Base-by-base conservation (phyloP, 2,113 vertebrate species). In the Ginglymostoma cirratum region DNA sequence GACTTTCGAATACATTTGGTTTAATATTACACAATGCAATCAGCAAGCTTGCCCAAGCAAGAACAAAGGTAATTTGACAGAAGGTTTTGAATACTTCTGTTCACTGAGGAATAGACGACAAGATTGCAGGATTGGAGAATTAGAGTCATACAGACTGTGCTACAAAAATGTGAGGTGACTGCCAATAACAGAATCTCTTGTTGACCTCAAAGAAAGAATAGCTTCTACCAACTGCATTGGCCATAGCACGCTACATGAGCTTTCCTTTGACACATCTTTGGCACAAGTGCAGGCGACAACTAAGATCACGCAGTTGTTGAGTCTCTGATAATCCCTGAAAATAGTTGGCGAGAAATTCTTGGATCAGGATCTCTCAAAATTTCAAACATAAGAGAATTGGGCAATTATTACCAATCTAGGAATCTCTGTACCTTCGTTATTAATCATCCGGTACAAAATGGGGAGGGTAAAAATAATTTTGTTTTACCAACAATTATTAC, bases 391-490 rank as follows among this genome's bases (percentile, higher is more conserved):
- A 93, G 15, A 66, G 65, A 92, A 92, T n/a, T 66, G 61, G 61
- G 61, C 34, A 93, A 93, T 66, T 93, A 93, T 66, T 61, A 66
- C 21, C 89, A 93, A 93, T 67, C 55, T 93, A 66, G 17, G 65
- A 23, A 93, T 93, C 89, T 93, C 61, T 93, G n/a, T 66, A 93
- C 61, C n/a, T 66, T 17, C 23, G 61, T 61, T 19, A 93, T 93
- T 93, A 93, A 93, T 93, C 34, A 93, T 67, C 15, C 42, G 67
- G 45, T 66, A 34, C 23, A 61, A 92, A 93, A n/a, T 3, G 0
- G 55, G 89, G 65, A 93, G 89, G 38, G 34, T 93, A 93, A 66
- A 21, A 92, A 66, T 93, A n/a, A 93, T 93, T 93, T 17, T 66
- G 34, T 93, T 93, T 93, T 66, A 65, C 55, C 65, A 66, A 23